Base-by-base conservation (phyloP, 2,888 invertebrate species). In the Brachypterus glaber region DNA sequence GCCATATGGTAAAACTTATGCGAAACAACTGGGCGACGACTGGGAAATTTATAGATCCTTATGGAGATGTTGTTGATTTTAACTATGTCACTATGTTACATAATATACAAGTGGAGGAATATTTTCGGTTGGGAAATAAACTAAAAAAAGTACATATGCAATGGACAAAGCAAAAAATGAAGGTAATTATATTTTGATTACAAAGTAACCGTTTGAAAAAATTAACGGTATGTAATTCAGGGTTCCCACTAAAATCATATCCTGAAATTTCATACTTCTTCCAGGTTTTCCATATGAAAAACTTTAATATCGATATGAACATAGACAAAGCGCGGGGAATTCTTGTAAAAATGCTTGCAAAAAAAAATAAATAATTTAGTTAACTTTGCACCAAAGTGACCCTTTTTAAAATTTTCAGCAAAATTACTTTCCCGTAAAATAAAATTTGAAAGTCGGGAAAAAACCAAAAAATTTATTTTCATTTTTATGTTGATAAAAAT, bases 1-100 rank as follows among this genome's bases (percentile, higher is more conserved):
- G 41, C 14, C 43, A 38, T 29, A 43, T 41, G 30, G 13, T 39
- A 2, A 41, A 39, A 27, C 24, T 41, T 5, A 11, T 37, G 8
- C 14, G 41, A 7, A 43, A 44, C 33, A 33, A 12, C 13, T 18
- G 17, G 5, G 4, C 9, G 33, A 27, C 21, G 11, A 32, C 17
- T 14, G 18, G 13, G 9, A 21, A 21, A 32, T 26, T 29, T 17
- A 32, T n/a, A 17, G 11, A 32, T 25, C 16, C 27, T 7, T 15
- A 34, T 27, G 15, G 15, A 13, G 7, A 34, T 11, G 15, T 27
- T 5, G 17, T 34, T 4, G 17, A 34, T 7, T 34, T 13, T 13
- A 13, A n/a, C 9, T 15, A 13, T n/a, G 7, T 34, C 5, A 9
- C 26, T 4, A 5, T 15, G 12, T 13, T 34, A 26, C 9, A 13